Evolutionary conservation across 2,888 invertebrate species (phyloP).

Genomic region (Aphidoletes aphidimyza): DNA sequence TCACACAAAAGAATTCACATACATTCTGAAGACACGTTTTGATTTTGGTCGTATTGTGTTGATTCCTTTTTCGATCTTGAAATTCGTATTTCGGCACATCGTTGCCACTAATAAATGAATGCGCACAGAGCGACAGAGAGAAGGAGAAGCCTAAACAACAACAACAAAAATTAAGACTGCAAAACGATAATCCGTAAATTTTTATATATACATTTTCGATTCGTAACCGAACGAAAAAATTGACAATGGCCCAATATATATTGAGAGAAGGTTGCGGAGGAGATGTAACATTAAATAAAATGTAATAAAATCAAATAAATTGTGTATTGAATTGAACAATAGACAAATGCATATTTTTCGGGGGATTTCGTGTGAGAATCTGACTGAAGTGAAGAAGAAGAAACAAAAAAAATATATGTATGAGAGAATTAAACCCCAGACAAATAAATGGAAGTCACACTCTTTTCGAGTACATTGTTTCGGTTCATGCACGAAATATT

Average conservation of each 20-base stretch:
- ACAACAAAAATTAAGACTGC: too few species aligned
- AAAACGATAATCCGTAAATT: too few species aligned
- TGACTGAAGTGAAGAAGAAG: background rate
- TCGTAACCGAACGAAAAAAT: too few species aligned
- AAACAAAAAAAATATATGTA: too few species aligned
- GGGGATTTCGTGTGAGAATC: conserved; percentile 9
- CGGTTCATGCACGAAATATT: background rate
- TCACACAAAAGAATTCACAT: background rate
- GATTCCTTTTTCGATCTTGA: background rate
- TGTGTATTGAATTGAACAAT: conserved; percentile 34
- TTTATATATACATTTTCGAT: too few species aligned
- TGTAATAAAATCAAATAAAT: conserved; percentile 29
- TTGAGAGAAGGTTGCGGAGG: background rate
- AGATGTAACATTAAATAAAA: background rate
- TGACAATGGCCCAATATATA: background rate
- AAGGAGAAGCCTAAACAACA: too few species aligned
- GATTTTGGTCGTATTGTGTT: background rate
- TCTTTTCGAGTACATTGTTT: background rate
- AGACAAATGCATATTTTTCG: conserved; percentile 13
- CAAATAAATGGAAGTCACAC: conserved; percentile 4
- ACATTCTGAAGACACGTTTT: conserved; percentile 15
- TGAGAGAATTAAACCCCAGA: too few species aligned
- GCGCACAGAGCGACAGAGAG: background rate
- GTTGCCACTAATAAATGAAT: conserved; percentile 24
- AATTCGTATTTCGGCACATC: background rate